Conservation (phyloP, 2,113 vertebrate genomes). For the rat (Rattus norvegicus) region DNA sequence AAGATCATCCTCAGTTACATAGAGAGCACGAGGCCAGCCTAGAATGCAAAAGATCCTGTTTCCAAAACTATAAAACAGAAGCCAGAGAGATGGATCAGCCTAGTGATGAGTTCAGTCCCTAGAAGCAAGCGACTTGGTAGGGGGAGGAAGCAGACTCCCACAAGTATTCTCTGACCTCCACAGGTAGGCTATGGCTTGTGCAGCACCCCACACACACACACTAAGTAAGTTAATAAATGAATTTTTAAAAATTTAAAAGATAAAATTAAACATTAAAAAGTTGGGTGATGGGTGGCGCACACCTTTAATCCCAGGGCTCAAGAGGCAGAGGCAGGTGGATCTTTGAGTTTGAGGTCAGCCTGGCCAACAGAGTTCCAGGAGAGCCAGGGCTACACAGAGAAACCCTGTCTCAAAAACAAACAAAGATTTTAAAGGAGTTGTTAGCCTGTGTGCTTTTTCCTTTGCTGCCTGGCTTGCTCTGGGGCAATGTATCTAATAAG, state of each 20-base stretch:
- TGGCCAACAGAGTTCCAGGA: background rate
- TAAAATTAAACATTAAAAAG: background rate
- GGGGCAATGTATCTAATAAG: background rate
- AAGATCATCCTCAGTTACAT: background rate
- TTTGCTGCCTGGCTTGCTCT: background rate
- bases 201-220: background rate
- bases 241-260: background rate
- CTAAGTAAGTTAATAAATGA: background rate
- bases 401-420: background rate
- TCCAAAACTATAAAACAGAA: background rate
- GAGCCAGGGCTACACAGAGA: background rate
- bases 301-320: background rate
- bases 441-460: no score
- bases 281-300: no score
- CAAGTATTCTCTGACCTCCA: background rate
- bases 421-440: background rate
- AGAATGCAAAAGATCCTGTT: background rate
- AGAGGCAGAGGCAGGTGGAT: background rate
- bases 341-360: background rate
- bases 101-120: background rate
- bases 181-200: background rate
- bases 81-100: background rate
- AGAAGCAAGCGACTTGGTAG: background rate
- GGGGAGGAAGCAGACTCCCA: background rate
- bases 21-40: background rate